Evolutionary conservation across 1,140 invertebrate species (phyloP), one percentile per base, ranked within the genome.

Genomic region (Drosophila auraria): DNA sequence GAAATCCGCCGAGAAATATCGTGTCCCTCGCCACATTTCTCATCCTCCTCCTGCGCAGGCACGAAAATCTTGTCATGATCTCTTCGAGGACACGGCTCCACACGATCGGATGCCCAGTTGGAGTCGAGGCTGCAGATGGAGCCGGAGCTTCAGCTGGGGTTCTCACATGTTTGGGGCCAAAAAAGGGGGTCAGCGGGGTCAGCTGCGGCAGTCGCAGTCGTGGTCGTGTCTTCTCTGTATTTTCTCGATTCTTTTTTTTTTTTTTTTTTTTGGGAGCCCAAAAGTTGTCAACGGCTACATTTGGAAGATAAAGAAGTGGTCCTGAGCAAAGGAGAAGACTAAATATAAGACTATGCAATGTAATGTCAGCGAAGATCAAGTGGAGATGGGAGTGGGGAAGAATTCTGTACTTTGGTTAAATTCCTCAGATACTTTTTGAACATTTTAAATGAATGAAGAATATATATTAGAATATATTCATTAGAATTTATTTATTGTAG

Each of bases 51-150:
- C 14, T 70, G 75, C 68, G 78, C 68, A 49, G 51, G 87, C 86
- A 89, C 86, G 86, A 89, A 89, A 89, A 84, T 83, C 79, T 92
- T 92, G 91, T 92, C 91, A 92, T 92, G 91, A 92, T 92, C 68
- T 73, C 68, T 61, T 59, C 78, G 82, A 86, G 82, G 82, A 86
- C 82, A 82, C 82, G 70, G 53, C 40, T 57, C 53, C 53, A 70
- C 83, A 87, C 83, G 83, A 87, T 80, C 80, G 57, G 63, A 42
- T 38, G 23, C 42, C 68, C 74, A 78, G 62, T 62, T 77, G 68
- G 70, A 61, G 54, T 33, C 5, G 20, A 38, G n/a, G 58, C 23
- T 15, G 54, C 23, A 49, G 56, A 54, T 77, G 70, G 68, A 53
- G 38, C 30, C 27, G 20, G 38, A 25, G 58, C 36, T 56, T 56